Base-by-base conservation (phyloP, 2,888 invertebrate genomes). In the Hemistola chrysoprasaria region DNA sequence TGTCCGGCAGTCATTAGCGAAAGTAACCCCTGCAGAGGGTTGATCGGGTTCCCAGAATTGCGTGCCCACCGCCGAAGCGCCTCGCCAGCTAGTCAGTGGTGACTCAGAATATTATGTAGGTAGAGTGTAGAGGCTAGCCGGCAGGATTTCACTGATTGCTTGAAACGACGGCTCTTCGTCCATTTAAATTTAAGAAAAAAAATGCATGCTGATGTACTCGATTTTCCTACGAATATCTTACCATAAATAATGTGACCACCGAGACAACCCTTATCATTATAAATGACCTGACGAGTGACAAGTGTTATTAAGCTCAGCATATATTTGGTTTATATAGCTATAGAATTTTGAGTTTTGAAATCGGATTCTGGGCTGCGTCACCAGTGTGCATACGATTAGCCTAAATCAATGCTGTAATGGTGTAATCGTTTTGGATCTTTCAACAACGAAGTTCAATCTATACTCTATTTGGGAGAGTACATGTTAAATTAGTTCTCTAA, bases 1-100 rank as follows among this genome's bases (percentile, higher is more conserved):
- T 71, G 84, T 78, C 81, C 77, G 74, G 64, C 64, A 65, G 80
- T 84, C 83, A 86, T 87, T 87, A 87, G 80, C 71, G 73, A 73
- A 37, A 73, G 73, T 79, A 73, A 76, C 82, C 84, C 78, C 67
- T 65, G 53, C 49, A 47, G 71, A 81, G 87, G 86, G 85, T 81
- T 69, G 76, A 62, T 57, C 49, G 67, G 59, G 67, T 85, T 86
- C 86, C 61, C 81, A 81, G 86, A 84, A 87, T 25, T 34, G 26
- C 24, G 24, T 27, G 23, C 32, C 28, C 43, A 22, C 26, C 38
- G 24, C 23, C 37, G 10, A 8, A 8, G 21, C 31, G 16, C 28
- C 34, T 29, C 33, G 43, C 38, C 43, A 37, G 22, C 36, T 16
- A 4, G 16, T 4, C 29, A 16, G n/a, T 29, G 16, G 72, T 85